These are phyloP conservation scores for Sussaba pulchella DNA, from an alignment of 2,888 invertebrate genomes.

Conservation along the genomic window DNA sequence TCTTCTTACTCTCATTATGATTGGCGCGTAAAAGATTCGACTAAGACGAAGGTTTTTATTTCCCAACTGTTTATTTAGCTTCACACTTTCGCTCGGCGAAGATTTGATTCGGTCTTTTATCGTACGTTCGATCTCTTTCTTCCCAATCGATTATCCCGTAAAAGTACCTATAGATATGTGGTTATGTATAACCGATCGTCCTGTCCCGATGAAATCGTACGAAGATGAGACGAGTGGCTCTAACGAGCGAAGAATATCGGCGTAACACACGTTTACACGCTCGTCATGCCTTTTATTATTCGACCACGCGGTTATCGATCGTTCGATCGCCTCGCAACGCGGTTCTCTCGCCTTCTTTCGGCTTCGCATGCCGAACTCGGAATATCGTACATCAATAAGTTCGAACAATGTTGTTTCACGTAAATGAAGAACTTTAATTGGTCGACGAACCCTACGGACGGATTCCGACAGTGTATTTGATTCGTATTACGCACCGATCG, in stretches of 20 bases:
- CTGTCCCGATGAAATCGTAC: constrained; percentile 39
- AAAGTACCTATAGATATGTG: too few relatives aligned
- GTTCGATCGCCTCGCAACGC: constrained; percentile 40
- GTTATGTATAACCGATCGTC: constrained; percentile 37
- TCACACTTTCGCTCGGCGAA: constrained; percentile 49
- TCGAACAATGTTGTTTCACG: constrained; percentile 7
- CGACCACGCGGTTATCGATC: constrained; percentile 50
- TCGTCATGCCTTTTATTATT: constrained; percentile 65
- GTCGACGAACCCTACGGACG: neutral
- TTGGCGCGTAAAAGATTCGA: constrained; percentile 9
- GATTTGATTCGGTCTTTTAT: constrained; percentile 58
- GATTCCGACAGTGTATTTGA: constrained; percentile 24
- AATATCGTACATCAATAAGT: constrained; percentile 17
- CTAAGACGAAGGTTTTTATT: constrained; percentile 52
- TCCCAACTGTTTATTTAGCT: too few relatives aligned
- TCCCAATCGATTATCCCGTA: constrained; percentile 60
- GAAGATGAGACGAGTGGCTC: constrained; percentile 53
- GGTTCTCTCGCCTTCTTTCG: constrained; percentile 41
- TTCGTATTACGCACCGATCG: constrained; percentile 21
- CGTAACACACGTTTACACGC: constrained; percentile 63
- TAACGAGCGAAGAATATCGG: constrained; percentile 69
- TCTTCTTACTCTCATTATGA: neutral
- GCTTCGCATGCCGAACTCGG: constrained; percentile 6
- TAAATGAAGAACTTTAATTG: constrained; percentile 51
- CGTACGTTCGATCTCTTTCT: constrained; percentile 58